These are phyloP conservation scores for Tachystola acroxantha DNA, from an alignment of 2,888 invertebrate genomes.

Conservation along the genomic window DNA sequence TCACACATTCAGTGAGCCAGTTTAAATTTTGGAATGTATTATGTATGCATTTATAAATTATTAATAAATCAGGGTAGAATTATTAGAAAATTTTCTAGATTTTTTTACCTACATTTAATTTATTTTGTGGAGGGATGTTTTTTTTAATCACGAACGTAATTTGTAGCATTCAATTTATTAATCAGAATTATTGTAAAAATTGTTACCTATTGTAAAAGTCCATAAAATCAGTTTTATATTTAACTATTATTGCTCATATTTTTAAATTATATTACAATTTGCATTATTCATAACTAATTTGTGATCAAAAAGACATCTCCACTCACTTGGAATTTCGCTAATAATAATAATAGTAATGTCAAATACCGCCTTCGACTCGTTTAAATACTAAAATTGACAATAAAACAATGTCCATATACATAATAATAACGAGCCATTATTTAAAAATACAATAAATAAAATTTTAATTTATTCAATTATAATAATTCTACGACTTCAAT, in stretches of 20 bases:
- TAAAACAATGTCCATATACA: slow-evolving; percentile 7
- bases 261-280: too few species aligned
- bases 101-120: too few species aligned
- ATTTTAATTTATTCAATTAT: slow-evolving; percentile 8
- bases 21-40: slow-evolving; percentile 53
- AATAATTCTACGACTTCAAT: slow-evolving; percentile 4
- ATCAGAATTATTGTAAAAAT: too few species aligned
- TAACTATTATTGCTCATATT: too few species aligned
- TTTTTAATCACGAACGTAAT: too few species aligned
- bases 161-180: too few species aligned
- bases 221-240: too few species aligned
- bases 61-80: slow-evolving; percentile 8
- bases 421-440: slow-evolving; percentile 11
- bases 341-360: slow-evolving; percentile 17
- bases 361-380: slow-evolving; percentile 13
- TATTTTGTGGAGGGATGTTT: not conserved
- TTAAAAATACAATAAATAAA: slow-evolving; percentile 16
- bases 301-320: not conserved
- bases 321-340: slow-evolving; percentile 14
- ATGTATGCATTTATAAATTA: slow-evolving; percentile 12
- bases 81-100: slow-evolving; percentile 9
- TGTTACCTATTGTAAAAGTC: too few species aligned
- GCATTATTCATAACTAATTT: too few species aligned
- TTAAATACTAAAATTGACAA: slow-evolving; percentile 20
- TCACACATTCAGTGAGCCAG: slow-evolving; percentile 21